Percentiles rank a stretch among this genome's conserved stretches.
phyloP scores from a whole-genome alignment of 2,797 vertebrate species.

The Urosaurus nigricauda region DNA sequence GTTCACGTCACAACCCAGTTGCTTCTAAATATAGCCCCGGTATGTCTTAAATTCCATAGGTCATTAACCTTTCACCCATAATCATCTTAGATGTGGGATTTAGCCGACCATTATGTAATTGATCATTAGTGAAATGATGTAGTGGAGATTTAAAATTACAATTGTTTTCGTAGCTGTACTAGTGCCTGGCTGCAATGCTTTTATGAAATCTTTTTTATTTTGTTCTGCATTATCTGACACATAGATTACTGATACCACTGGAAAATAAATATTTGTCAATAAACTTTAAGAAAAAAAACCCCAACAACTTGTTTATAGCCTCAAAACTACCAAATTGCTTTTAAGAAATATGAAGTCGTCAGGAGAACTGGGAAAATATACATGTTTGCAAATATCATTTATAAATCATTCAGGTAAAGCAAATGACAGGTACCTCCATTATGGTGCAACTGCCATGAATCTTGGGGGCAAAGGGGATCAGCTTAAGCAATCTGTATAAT shows the following conservation, averaged over 20 bases:
- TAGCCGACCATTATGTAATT: conserved; percentile 73
- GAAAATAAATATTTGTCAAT: background rate
- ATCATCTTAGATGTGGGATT: conserved; percentile 74
- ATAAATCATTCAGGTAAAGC: conserved; percentile 7
- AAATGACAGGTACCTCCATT: background rate
- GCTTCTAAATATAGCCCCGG: conserved; percentile 62
- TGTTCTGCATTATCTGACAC: background rate
- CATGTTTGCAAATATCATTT: background rate
- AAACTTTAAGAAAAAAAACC: background rate
- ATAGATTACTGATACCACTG: background rate
- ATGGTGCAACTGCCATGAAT: background rate
- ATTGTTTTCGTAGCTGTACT: conserved; percentile 58
- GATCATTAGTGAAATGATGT: conserved; percentile 70
- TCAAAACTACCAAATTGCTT: conserved; percentile 26
- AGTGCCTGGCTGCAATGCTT: conserved; percentile 33
- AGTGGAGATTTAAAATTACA: conserved; percentile 65
- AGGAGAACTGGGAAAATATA: background rate
- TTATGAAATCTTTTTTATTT: background rate
- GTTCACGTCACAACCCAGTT: conserved; percentile 41
- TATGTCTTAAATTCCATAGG: conserved; percentile 58
- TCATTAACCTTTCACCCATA: conserved; percentile 76
- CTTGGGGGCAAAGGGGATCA: background rate
- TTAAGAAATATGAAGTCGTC: background rate
- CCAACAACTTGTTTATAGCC: background rate
- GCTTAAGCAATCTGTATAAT: conserved; percentile 8